Evolutionary conservation across 2,888 invertebrate species (phyloP).

Genomic region (Pristionchus japonicus): DNA sequence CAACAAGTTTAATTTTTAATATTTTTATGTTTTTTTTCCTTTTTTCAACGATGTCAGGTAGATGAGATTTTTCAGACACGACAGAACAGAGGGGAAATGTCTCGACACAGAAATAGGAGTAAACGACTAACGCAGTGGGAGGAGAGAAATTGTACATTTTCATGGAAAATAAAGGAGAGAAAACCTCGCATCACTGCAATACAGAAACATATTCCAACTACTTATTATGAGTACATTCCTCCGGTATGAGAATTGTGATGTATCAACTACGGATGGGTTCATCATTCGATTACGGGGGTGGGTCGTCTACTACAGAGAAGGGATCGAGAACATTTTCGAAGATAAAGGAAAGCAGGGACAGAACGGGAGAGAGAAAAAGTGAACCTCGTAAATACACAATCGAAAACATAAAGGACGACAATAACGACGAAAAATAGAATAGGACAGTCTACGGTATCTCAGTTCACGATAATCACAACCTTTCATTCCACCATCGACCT

Average conservation of each 20-base stretch:
- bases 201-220: not conserved
- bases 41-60: constrained; percentile 20
- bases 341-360: not conserved
- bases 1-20: not conserved
- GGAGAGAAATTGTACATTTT: constrained; percentile 4
- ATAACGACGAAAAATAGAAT: not conserved
- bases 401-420: constrained; percentile 16
- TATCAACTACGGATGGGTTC: constrained; percentile 5
- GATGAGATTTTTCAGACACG: constrained; percentile 3
- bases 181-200: constrained; percentile 18
- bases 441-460: constrained; percentile 36
- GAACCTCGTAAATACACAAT: constrained; percentile 36
- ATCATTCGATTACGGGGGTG: not conserved
- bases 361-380: constrained; percentile 26
- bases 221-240: constrained; percentile 32
- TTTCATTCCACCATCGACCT: not conserved
- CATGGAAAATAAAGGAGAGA: not conserved
- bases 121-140: constrained; percentile 27
- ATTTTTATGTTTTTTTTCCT: constrained; percentile 28
- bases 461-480: constrained; percentile 5
- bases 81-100: constrained; percentile 26
- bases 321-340: constrained; percentile 22
- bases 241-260: not conserved
- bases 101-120: not conserved
- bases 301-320: not conserved